Conservation (phyloP, 2,797 vertebrate genomes). For the Streptopelia turtur region DNA sequence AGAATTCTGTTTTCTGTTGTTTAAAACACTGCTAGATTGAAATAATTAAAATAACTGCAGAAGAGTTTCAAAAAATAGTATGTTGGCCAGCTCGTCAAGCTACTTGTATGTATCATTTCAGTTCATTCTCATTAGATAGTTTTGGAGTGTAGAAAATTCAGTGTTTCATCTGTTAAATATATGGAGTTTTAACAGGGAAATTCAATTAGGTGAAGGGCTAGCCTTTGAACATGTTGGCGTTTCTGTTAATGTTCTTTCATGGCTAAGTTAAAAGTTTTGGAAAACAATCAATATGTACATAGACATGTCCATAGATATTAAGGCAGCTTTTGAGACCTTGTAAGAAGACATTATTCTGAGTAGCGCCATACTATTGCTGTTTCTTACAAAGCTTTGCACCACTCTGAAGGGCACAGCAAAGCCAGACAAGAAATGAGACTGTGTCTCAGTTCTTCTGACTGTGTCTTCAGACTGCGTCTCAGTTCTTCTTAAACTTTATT, state of each 20-base stretch:
- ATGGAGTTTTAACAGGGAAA: not conserved
- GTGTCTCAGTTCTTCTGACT: not conserved
- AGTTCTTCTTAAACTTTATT: not conserved
- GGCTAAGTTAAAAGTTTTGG: not conserved
- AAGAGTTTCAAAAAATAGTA: not conserved
- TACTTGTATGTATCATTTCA: not conserved
- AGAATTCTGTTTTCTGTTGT: not conserved
- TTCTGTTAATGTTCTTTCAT: not conserved
- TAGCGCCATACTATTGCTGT: not conserved
- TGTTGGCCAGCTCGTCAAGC: not conserved
- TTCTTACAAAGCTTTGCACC: not conserved
- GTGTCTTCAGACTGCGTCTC: no score
- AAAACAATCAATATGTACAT: not conserved
- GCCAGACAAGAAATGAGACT: no score
- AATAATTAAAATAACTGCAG: not conserved
- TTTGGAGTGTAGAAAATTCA: not conserved
- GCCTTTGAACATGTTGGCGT: not conserved
- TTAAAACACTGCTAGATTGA: not conserved
- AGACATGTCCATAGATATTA: not conserved
- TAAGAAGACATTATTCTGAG: not conserved
- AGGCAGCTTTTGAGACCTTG: not conserved
- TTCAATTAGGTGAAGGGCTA: not conserved
- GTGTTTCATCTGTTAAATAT: not conserved
- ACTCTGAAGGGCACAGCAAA: not conserved
- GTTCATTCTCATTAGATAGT: not conserved